These are phyloP conservation scores for Drosophila miranda DNA, from an alignment of 1,140 invertebrate genomes.

Conservation along the genomic window DNA sequence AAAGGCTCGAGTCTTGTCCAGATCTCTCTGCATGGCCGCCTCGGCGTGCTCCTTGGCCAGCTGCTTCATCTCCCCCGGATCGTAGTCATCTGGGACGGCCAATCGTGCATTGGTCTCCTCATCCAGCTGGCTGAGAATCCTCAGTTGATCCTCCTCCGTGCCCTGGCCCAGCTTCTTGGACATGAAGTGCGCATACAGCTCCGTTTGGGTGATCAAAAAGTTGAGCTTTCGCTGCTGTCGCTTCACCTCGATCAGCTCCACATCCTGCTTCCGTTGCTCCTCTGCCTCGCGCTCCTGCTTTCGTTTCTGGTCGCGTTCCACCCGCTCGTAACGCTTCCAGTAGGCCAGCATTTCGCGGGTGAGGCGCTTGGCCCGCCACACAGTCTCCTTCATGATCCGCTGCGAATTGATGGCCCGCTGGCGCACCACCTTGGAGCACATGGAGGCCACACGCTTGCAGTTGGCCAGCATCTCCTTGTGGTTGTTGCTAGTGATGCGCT, in stretches of 20 bases:
- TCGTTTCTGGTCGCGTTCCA: constrained; percentile 93
- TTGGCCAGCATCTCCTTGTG: constrained; percentile 94
- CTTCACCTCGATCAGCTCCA: constrained; percentile 97
- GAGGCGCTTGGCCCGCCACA: constrained; percentile 92
- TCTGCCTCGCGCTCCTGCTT: constrained; percentile 96
- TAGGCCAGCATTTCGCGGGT: constrained; percentile 95
- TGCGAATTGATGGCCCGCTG: constrained; percentile 87
- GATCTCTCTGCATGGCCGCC: constrained; percentile 91
- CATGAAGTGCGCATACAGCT: constrained; percentile 99
- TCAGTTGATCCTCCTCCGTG: constrained; percentile 86
- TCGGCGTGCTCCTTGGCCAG: constrained; percentile 92
- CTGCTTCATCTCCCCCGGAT: constrained; percentile 92
- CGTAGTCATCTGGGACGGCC: constrained; percentile 91
- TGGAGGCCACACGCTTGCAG: constrained; percentile 92
- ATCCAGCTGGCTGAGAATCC: constrained; percentile 94
- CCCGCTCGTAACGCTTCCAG: constrained; percentile 96
- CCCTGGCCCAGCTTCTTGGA: constrained; percentile 91
- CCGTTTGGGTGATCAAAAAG: constrained; percentile 98
- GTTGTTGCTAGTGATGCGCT: constrained; percentile 91
- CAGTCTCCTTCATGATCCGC: constrained; percentile 93
- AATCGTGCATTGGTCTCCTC: constrained; percentile 91
- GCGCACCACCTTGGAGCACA: constrained; percentile 89
- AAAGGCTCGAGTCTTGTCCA: constrained; percentile 86
- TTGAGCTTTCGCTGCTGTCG: constrained; percentile 97
- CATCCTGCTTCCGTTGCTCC: constrained; percentile 94